A percentile compares a stretch with the other conserved stretches of the same genome.
These are phyloP conservation scores for Carassius auratus DNA, from an alignment of 2,113 vertebrate genomes.

Conservation along the genomic window DNA sequence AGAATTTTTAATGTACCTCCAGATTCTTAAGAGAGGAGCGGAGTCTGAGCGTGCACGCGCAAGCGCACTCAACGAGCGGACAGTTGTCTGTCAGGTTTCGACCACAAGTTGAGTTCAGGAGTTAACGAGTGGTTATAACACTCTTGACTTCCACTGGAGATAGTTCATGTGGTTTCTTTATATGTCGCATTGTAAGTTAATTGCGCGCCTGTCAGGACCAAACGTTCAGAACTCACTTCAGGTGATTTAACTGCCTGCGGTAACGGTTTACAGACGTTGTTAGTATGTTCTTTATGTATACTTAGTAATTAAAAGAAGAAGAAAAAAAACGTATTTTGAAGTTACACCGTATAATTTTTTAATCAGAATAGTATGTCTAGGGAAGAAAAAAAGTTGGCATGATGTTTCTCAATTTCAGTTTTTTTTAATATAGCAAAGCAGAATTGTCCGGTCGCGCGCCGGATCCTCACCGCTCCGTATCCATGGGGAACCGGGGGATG, in stretches of 20 bases:
- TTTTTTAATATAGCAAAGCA: not conserved
- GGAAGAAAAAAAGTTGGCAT: too few species aligned
- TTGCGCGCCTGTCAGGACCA: not conserved
- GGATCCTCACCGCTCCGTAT: conserved; percentile 59
- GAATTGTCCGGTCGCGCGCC: not conserved
- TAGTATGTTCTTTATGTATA: not conserved
- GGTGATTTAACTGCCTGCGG: not conserved
- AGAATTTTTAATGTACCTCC: conserved; percentile 1
- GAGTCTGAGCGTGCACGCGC: conserved; percentile 52
- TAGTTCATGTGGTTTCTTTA: not conserved
- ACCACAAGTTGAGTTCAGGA: conserved; percentile 34
- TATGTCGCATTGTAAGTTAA: not conserved
- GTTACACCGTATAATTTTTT: not conserved
- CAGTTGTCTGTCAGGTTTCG: conserved; percentile 70
- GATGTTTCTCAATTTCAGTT: not conserved
- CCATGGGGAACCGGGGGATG: conserved; percentile 86
- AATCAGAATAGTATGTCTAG: not conserved
- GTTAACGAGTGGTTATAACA: not conserved
- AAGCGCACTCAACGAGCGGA: conserved; percentile 61
- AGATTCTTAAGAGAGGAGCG: conserved; percentile 20
- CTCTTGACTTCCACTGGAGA: not conserved
- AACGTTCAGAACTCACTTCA: not conserved
- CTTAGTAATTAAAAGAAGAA: not conserved
- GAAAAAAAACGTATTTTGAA: not conserved
- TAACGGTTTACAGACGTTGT: not conserved